phyloP scores from a whole-genome alignment of 1,140 invertebrate genomes.

The Neodiprion pinetum region DNA sequence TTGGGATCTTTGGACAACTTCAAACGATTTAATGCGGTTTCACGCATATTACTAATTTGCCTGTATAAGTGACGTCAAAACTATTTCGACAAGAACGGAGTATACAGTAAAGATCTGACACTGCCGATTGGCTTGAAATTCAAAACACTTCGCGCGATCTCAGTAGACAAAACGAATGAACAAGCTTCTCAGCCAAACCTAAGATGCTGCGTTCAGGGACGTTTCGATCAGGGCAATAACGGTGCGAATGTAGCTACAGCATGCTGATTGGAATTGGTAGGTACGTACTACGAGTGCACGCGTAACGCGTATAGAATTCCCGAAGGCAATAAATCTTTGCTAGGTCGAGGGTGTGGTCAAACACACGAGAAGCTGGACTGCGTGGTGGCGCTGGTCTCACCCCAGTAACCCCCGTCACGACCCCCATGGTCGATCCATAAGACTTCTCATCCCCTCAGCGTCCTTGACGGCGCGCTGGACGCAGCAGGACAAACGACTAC shows the following conservation, averaged over 20 bases:
- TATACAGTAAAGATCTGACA: too few relatives aligned
- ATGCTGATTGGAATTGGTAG: conserved; percentile 53
- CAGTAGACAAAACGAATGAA: neutral
- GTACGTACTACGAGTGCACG: conserved; percentile 34
- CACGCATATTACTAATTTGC: too few relatives aligned
- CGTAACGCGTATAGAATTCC: conserved; percentile 24
- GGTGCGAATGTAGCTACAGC: neutral
- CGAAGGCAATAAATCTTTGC: conserved; percentile 52
- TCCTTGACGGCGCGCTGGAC: conserved; percentile 2
- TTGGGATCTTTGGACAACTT: too few relatives aligned
- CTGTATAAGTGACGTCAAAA: too few relatives aligned
- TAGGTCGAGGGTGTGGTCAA: conserved; percentile 57
- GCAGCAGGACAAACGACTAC: conserved; percentile 8
- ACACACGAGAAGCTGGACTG: conserved; percentile 35
- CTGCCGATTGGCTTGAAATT: neutral
- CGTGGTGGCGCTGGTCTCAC: neutral
- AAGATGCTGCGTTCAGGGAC: too few relatives aligned
- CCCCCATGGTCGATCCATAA: conserved; percentile 51
- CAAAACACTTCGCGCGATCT: neutral
- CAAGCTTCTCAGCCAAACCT: neutral
- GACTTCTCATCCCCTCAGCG: neutral
- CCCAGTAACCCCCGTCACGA: conserved; percentile 38
- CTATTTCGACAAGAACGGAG: too few relatives aligned
- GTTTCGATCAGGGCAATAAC: too few relatives aligned
- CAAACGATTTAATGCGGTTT: too few relatives aligned